Evolutionary conservation across 2,888 invertebrate species (phyloP).

Genomic region (Apotomis turbidana): DNA sequence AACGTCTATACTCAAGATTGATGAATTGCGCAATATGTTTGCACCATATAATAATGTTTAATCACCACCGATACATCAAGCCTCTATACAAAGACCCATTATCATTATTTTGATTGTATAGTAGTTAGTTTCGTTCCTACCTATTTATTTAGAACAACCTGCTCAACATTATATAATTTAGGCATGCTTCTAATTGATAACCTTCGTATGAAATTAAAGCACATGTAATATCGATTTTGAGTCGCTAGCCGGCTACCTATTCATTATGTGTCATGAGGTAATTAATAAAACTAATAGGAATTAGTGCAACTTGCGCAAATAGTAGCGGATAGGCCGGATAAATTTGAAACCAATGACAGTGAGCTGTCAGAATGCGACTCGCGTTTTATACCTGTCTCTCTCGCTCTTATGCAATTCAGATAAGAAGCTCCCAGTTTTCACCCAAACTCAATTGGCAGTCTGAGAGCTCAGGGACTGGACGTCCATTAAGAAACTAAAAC

Average conservation of each 20-base stretch:
- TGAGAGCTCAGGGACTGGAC: too few relatives aligned
- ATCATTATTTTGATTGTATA: slow-evolving; percentile 26
- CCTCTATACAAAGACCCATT: slow-evolving; percentile 22
- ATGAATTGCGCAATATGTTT: slow-evolving; percentile 30
- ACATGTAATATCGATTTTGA: slow-evolving; percentile 35
- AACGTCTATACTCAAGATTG: slow-evolving; percentile 12
- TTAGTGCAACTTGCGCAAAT: slow-evolving; percentile 29
- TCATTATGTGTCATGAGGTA: slow-evolving; percentile 33
- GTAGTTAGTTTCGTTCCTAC: slow-evolving; percentile 22
- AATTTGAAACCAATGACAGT: not conserved
- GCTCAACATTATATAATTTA: slow-evolving; percentile 34
- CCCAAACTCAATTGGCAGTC: too few relatives aligned
- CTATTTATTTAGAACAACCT: slow-evolving; percentile 18
- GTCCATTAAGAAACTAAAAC: not conserved
- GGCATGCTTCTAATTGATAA: slow-evolving; percentile 39
- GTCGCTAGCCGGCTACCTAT: slow-evolving; percentile 27
- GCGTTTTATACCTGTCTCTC: too few relatives aligned
- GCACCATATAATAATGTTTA: slow-evolving; percentile 21
- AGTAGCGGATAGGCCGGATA: not conserved
- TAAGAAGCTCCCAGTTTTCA: too few relatives aligned
- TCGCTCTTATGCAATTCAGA: too few relatives aligned
- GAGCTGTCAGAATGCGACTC: too few relatives aligned
- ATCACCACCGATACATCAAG: slow-evolving; percentile 23
- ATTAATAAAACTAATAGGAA: slow-evolving; percentile 37
- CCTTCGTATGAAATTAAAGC: slow-evolving; percentile 25